Conservation (phyloP, 2,888 invertebrate species). For the Drosophila yooni region DNA sequence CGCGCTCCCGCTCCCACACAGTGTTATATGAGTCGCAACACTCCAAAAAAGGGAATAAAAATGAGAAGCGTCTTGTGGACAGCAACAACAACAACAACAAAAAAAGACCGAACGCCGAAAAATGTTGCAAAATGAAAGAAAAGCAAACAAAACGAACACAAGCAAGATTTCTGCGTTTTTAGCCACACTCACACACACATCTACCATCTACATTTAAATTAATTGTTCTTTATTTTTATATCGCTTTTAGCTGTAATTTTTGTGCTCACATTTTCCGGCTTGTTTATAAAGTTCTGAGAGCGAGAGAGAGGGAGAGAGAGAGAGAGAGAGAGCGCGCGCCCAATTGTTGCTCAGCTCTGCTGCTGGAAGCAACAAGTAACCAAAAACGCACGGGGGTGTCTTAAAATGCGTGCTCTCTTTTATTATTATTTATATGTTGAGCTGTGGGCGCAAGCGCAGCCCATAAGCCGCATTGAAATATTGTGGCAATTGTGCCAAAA, state of each 20-base stretch:
- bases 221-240: slow-evolving; percentile 55
- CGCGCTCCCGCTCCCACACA: slow-evolving; percentile 67
- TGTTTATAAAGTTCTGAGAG: slow-evolving; percentile 62
- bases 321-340: slow-evolving; percentile 41
- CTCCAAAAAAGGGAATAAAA: slow-evolving; percentile 85
- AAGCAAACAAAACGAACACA: slow-evolving; percentile 70
- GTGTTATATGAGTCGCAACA: slow-evolving; percentile 85
- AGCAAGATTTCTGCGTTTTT: slow-evolving; percentile 63
- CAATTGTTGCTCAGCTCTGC: slow-evolving; percentile 65
- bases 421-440: slow-evolving; percentile 10
- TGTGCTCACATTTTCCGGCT: slow-evolving; percentile 66
- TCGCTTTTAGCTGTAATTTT: slow-evolving; percentile 52
- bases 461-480: slow-evolving; percentile 66
- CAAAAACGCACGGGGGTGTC: slow-evolving; percentile 24
- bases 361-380: slow-evolving; percentile 73
- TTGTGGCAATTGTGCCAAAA: slow-evolving; percentile 44
- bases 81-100: slow-evolving; percentile 52
- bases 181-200: slow-evolving; percentile 38
- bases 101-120: slow-evolving; percentile 70
- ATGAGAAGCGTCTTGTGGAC: slow-evolving; percentile 75
- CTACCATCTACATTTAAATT: slow-evolving; percentile 55
- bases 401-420: slow-evolving; percentile 15
- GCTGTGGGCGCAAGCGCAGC: slow-evolving; percentile 58
- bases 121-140: slow-evolving; percentile 76
- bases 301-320: slow-evolving; percentile 20